Conservation (phyloP, 2,113 vertebrate genomes). For the Notothenia rossii region DNA sequence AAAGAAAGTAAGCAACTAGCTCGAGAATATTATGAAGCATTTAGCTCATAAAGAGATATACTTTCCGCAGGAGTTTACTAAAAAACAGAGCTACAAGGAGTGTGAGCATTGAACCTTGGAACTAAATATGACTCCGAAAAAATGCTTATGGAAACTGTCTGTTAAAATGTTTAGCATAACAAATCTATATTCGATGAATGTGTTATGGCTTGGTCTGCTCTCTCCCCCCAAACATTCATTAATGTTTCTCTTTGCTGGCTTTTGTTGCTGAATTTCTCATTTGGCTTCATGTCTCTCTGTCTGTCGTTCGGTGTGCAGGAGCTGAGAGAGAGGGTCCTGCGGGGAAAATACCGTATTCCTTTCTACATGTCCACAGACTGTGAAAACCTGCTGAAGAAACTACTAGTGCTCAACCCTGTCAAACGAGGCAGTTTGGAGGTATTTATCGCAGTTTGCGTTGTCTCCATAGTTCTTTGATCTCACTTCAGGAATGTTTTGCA, state of each 20-base stretch:
- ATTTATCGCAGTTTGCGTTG: slow-evolving; percentile 12
- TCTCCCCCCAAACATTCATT: background rate
- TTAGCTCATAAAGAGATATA: background rate
- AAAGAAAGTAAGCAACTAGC: background rate
- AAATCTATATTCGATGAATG: no score
- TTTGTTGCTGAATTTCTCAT: background rate
- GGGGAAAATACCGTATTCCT: slow-evolving; percentile 98
- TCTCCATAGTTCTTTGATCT: background rate
- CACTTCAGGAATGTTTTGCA: slow-evolving; percentile 5
- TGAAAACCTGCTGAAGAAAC: slow-evolving; percentile 97
- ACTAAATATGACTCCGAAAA: background rate
- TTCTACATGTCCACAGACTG: slow-evolving; percentile 99
- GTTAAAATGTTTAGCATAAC: no score
- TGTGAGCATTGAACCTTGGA: background rate
- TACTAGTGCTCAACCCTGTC: slow-evolving; percentile 94
- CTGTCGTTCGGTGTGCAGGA: slow-evolving; percentile 82
- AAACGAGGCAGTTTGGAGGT: slow-evolving; percentile 98
- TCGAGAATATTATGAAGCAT: background rate
- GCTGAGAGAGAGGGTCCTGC: slow-evolving; percentile 93
- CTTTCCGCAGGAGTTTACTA: background rate
- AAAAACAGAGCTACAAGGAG: background rate
- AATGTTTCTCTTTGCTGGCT: background rate
- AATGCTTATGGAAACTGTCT: background rate
- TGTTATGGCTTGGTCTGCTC: no score
- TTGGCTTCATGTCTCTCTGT: slow-evolving; percentile 9